These are phyloP conservation scores for Melanophora roralis DNA, from an alignment of 2,888 invertebrate species.

Conservation along the genomic window DNA sequence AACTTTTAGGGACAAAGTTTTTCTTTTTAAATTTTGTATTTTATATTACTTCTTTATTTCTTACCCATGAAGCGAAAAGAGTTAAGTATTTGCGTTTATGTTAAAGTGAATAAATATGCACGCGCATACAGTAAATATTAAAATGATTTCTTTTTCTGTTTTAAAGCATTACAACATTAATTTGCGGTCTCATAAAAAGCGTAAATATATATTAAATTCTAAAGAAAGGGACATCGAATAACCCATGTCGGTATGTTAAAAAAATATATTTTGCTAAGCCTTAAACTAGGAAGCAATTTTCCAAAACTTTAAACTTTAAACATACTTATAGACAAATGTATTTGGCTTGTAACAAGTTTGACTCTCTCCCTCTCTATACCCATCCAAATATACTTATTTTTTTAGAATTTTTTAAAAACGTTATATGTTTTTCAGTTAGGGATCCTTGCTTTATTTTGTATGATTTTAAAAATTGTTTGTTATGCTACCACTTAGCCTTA, in stretches of 20 bases:
- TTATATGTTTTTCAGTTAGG: too few species aligned
- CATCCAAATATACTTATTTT: background rate
- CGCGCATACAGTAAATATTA: slow-evolving; percentile 10
- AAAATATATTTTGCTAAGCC: too few species aligned
- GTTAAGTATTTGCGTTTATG: slow-evolving; percentile 34
- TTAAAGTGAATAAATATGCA: slow-evolving; percentile 29
- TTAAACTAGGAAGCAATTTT: too few species aligned
- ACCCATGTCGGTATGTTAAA: too few species aligned
- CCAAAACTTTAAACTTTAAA: background rate
- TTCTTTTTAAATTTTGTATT: background rate
- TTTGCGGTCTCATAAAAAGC: background rate
- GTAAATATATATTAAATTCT: too few species aligned
- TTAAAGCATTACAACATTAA: background rate
- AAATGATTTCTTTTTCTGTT: slow-evolving; percentile 31
- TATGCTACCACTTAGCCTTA: slow-evolving; percentile 28
- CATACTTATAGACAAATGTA: too few species aligned
- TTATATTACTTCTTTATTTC: background rate
- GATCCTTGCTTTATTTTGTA: too few species aligned
- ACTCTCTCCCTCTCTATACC: background rate
- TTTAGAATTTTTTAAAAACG: slow-evolving; percentile 16
- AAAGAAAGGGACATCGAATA: too few species aligned
- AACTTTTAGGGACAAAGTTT: slow-evolving; percentile 36
- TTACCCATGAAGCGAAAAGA: slow-evolving; percentile 24
- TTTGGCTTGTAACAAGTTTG: too few species aligned
- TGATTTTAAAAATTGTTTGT: too few species aligned